Base-by-base conservation (phyloP, 2,888 invertebrate species). In the Eudasyphora cyanicolor region DNA sequence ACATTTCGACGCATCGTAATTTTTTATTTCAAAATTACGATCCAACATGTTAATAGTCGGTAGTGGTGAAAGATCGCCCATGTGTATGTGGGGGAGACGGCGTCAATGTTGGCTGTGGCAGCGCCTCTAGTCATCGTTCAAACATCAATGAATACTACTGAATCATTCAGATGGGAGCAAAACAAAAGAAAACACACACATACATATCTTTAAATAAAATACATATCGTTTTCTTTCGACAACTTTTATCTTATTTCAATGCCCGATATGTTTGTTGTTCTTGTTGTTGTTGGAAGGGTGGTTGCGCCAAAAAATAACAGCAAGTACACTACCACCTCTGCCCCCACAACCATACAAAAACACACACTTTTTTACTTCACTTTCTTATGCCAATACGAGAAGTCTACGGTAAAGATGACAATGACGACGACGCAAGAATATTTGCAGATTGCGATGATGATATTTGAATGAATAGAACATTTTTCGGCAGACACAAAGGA, bases 111-210 rank as follows among this genome's bases (percentile, higher is more conserved):
- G 67, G 42, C 32, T 21, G 67, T 14, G 42, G 67, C 5, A 8
- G 14, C 17, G 35, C 21, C 10, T 76, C 76, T 81, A 76, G 76
- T 84, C 84, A 81, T 84, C 67, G 78, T 60, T 76, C 12, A 76
- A 75, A 81, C 84, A 76, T 84, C 84, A 81, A 81, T 84, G 78
- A 81, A 62, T 81, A 81, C n/a, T n/a, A n/a, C 77, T 84, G 84
- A 84, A 81, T 84, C 84, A 81, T 57, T 67, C 42, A 42, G 19
- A n/a, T 51, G 5, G 51, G n/a, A 57, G 49, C 17, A 21, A 12
- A 27, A 14, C 24, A 57, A 4, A 27, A 60, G 5, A n/a, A 21
- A 19, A 2, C 21, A 57, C 57, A n/a, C n/a, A n/a, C n/a, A n/a
- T n/a, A n/a, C n/a, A n/a, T n/a, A n/a, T n/a, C n/a, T n/a, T n/a